Percentiles rank a stretch among this genome's conserved stretches.
phyloP scores from a whole-genome alignment of 2,797 vertebrate species.

The Falco cherrug region DNA sequence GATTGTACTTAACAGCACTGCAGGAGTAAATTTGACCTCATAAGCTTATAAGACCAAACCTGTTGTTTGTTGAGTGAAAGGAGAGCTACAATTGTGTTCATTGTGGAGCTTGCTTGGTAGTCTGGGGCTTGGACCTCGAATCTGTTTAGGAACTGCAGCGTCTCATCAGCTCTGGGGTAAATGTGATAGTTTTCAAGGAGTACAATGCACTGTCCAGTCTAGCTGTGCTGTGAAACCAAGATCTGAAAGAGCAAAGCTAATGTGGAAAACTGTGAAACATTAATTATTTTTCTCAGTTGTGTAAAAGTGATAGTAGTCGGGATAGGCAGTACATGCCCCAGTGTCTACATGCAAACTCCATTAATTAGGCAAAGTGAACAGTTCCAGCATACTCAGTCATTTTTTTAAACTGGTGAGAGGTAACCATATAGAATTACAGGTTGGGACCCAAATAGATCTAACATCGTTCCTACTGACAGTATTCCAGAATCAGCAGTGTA shows the following conservation, averaged over 20 bases:
- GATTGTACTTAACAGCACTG: background rate
- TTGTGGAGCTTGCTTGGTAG: background rate
- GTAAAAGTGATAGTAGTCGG: background rate
- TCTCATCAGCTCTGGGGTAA: background rate
- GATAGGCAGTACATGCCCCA: background rate
- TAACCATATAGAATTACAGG: background rate
- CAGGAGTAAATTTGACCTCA: background rate
- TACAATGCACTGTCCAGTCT: background rate
- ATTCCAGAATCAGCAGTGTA: background rate
- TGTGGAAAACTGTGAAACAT: accelerated
- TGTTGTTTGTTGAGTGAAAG: background rate
- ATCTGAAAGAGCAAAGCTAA: background rate
- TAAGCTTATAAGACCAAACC: background rate
- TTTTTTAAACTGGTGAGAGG: background rate
- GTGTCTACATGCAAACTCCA: background rate
- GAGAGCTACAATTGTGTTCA: background rate
- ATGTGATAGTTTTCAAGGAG: background rate
- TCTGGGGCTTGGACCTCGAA: background rate
- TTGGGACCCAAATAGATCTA: background rate
- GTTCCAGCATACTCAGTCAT: background rate
- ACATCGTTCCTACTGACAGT: background rate
- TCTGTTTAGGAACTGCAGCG: background rate
- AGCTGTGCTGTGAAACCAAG: background rate
- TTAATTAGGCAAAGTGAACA: background rate
- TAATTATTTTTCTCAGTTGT: background rate